phyloP scores from a whole-genome alignment of 2,113 vertebrate species.

The rat (Rattus norvegicus) region DNA sequence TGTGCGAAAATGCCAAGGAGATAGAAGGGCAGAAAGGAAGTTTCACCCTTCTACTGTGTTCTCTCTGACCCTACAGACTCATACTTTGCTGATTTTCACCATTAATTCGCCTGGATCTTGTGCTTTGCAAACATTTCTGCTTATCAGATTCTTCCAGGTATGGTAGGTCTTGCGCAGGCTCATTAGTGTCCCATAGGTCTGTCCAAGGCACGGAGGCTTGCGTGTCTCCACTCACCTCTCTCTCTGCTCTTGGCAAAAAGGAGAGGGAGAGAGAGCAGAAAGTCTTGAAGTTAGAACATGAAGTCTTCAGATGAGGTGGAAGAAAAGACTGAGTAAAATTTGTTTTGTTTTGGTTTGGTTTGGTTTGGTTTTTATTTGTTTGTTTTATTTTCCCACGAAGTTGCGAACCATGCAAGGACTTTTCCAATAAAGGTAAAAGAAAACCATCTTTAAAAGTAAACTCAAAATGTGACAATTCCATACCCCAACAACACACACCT shows the following conservation, averaged over 20 bases:
- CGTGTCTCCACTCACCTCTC: background rate
- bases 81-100: constrained; percentile 1
- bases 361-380: too few species aligned
- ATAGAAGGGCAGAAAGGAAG: constrained; percentile 42
- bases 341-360: background rate
- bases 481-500: constrained; percentile 39
- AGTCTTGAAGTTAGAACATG: background rate
- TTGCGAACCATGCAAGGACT: constrained; percentile 56
- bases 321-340: constrained; percentile 47
- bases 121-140: constrained; percentile 50
- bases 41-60: background rate
- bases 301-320: constrained; percentile 51
- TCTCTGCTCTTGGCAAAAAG: background rate
- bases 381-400: background rate
- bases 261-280: rapidly evolving
- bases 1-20: constrained; percentile 44
- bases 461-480: constrained; percentile 42
- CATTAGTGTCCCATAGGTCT: constrained; percentile 8
- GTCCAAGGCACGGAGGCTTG: background rate
- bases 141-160: background rate
- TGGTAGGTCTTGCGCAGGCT: background rate
- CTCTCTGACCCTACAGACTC: background rate
- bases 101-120: background rate
- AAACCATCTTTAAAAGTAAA: constrained; percentile 28
- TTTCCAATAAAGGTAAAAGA: constrained; percentile 72